These are phyloP conservation scores for Xylocampa areola DNA, from an alignment of 2,888 invertebrate genomes.

Conservation along the genomic window DNA sequence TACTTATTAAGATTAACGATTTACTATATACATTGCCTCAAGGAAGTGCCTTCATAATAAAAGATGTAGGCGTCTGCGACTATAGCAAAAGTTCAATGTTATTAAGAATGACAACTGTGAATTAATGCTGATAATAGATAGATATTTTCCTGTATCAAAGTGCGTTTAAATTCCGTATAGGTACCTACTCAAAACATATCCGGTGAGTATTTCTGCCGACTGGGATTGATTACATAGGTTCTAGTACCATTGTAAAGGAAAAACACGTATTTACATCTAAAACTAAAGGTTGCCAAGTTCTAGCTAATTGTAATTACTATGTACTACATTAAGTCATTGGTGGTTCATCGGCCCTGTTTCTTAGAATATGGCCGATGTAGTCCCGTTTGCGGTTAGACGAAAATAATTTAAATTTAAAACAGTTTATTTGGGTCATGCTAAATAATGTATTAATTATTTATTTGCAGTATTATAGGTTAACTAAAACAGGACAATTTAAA, in stretches of 20 bases:
- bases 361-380: constrained; percentile 22
- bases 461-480: not conserved
- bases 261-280: constrained; percentile 24
- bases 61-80: constrained; percentile 38
- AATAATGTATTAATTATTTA: constrained; percentile 4
- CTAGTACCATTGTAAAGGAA: constrained; percentile 34
- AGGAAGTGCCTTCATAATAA: constrained; percentile 16
- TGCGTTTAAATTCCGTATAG: constrained; percentile 16
- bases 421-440: constrained; percentile 40
- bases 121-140: constrained; percentile 26
- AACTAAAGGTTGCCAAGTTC: constrained; percentile 23
- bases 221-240: no score
- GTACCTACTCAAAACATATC: no score
- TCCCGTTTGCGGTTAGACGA: constrained; percentile 37
- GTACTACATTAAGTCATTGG: constrained; percentile 35
- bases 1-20: constrained; percentile 21
- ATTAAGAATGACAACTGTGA: constrained; percentile 26
- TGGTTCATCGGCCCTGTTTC: constrained; percentile 39
- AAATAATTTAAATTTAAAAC: constrained; percentile 19
- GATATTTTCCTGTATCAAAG: constrained; percentile 3
- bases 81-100: constrained; percentile 20
- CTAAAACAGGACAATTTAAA: constrained; percentile 25
- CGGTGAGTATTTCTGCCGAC: no score
- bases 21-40: constrained; percentile 8
- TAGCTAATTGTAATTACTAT: constrained; percentile 27